These are phyloP conservation scores for Porites lutea DNA, from an alignment of 64 coral and sea anemone species.

Conservation along the genomic window DNA sequence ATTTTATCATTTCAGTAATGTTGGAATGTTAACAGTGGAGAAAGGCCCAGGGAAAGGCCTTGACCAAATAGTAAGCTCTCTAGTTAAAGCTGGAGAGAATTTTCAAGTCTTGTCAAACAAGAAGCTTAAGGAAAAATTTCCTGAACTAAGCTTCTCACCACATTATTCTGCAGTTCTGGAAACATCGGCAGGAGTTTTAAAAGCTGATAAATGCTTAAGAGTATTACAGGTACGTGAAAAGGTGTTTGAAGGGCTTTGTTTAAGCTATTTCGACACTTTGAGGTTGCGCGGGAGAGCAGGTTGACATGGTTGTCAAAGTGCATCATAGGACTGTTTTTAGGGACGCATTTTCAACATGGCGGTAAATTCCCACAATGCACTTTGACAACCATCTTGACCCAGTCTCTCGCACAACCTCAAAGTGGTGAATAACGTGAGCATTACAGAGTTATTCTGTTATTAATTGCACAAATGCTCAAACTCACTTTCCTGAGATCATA, in stretches of 20 bases:
- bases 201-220: slow-evolving; percentile 77
- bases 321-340: no score
- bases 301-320: no score
- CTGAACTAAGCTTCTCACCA: slow-evolving; percentile 29
- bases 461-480: no score
- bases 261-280: no score
- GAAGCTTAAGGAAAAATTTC: slow-evolving; percentile 30
- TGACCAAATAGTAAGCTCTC: not conserved
- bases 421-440: no score
- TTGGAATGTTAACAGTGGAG: slow-evolving; percentile 56
- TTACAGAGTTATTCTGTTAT: no score
- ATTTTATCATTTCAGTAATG: slow-evolving; percentile 35
- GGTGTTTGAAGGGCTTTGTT: not conserved
- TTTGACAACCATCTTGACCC: no score
- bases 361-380: no score
- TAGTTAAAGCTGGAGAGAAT: not conserved
- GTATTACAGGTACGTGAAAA: slow-evolving; percentile 41
- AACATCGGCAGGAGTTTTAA: slow-evolving; percentile 48
- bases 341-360: no score
- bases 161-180: slow-evolving; percentile 42
- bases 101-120: slow-evolving; percentile 40
- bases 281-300: no score
- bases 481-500: no score
- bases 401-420: no score
- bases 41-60: not conserved